These are phyloP conservation scores for Pygmarrhopalites habei DNA, from an alignment of 1,140 invertebrate species.

Conservation along the genomic window DNA sequence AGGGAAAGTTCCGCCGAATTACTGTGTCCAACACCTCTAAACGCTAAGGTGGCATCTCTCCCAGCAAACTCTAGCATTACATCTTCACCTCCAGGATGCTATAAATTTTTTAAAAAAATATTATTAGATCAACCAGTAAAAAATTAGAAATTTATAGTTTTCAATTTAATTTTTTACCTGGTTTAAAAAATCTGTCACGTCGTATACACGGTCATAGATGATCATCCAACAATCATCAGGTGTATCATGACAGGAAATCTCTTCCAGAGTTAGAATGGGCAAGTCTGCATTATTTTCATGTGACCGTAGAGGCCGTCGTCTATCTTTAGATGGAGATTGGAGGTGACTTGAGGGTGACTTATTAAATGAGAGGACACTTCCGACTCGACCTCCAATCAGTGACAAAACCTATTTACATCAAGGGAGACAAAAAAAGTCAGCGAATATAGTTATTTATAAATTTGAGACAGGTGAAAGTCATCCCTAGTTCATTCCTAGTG, in stretches of 20 bases:
- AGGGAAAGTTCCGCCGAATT: conserved; percentile 53
- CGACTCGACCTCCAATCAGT: conserved; percentile 12
- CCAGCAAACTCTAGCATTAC: conserved; percentile 79
- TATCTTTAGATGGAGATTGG: background rate
- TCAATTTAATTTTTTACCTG: conserved; percentile 43
- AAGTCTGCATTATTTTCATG: conserved; percentile 23
- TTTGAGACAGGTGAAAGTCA: background rate
- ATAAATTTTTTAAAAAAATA: conserved; percentile 32
- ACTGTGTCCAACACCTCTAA: conserved; percentile 71
- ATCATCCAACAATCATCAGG: conserved; percentile 53
- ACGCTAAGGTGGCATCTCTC: conserved; percentile 73
- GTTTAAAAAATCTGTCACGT: conserved; percentile 53
- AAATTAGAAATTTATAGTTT: background rate
- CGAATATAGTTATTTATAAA: background rate
- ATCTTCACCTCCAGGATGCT: conserved; percentile 80
- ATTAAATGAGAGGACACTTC: conserved; percentile 4
- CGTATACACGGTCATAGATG: conserved; percentile 54
- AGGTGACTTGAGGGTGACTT: background rate
- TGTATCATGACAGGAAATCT: conserved; percentile 51
- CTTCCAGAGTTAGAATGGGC: conserved; percentile 42
- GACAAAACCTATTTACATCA: conserved; percentile 11
- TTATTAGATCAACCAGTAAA: background rate
- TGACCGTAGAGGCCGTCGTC: background rate
- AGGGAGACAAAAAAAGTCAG: background rate
- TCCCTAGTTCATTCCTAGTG: background rate